Percentiles rank a stretch among this genome's conserved stretches.
These are phyloP conservation scores for Peromyscus maniculatus DNA, from an alignment of 2,113 vertebrate genomes.

Conservation along the genomic window DNA sequence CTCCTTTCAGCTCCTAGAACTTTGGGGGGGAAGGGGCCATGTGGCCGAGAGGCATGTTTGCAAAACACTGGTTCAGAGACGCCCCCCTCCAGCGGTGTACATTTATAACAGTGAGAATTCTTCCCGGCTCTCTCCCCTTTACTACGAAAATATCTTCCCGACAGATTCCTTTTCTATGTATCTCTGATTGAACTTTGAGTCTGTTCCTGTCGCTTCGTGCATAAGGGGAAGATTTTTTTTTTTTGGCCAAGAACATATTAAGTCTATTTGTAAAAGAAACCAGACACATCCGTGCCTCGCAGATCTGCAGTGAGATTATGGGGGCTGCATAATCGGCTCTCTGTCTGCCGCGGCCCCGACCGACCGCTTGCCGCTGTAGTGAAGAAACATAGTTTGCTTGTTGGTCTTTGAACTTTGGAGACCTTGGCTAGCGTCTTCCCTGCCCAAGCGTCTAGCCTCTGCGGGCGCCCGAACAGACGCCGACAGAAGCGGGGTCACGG, in stretches of 20 bases:
- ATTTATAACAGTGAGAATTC: slow-evolving; percentile 22
- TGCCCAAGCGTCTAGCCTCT: slow-evolving; percentile 55
- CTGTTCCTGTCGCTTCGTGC: slow-evolving; percentile 20
- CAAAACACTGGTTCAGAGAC: neutral
- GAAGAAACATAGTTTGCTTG: slow-evolving; percentile 76
- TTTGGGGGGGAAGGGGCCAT: slow-evolving; percentile 42
- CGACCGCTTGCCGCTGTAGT: slow-evolving; percentile 72
- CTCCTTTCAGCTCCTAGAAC: neutral
- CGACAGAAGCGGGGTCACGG: slow-evolving; percentile 52
- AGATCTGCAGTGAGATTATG: slow-evolving; percentile 83
- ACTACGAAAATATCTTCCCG: slow-evolving; percentile 54
- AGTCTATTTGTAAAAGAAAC: slow-evolving; percentile 84
- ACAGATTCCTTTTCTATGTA: neutral
- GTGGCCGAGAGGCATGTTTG: slow-evolving; percentile 55
- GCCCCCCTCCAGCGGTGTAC: neutral
- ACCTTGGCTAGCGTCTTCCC: slow-evolving; percentile 68
- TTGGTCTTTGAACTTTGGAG: slow-evolving; percentile 82
- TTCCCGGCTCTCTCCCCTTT: slow-evolving; percentile 54
- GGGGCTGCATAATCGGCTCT: slow-evolving; percentile 80
- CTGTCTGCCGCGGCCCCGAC: slow-evolving; percentile 78
- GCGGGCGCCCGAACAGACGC: slow-evolving; percentile 53
- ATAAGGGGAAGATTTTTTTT: slow-evolving; percentile 55
- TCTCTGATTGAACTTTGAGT: slow-evolving; percentile 22
- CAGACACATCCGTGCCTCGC: slow-evolving; percentile 82
- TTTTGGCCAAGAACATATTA: slow-evolving; percentile 73